Percentiles rank a stretch among this genome's conserved stretches.
These are phyloP conservation scores for Bradypus variegatus DNA, from an alignment of 2,797 vertebrate genomes.

Conservation along the genomic window DNA sequence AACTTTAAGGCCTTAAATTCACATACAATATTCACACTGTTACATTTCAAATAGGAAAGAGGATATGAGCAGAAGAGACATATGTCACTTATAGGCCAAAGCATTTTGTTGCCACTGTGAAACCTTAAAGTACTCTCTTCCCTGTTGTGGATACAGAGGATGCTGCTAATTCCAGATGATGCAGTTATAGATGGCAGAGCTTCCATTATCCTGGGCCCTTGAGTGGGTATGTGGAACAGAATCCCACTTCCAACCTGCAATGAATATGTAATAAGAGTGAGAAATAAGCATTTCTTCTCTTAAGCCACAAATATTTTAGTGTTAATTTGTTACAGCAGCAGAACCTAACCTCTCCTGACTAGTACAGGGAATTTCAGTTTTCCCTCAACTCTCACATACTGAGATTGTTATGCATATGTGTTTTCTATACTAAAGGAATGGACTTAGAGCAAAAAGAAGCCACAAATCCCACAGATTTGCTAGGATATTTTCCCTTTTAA, in stretches of 20 bases:
- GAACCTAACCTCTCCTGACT: not conserved
- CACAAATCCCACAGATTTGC: not conserved
- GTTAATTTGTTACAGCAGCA: not conserved
- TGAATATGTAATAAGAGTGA: not conserved
- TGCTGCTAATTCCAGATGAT: not conserved
- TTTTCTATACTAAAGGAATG: not conserved
- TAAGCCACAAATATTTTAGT: not conserved
- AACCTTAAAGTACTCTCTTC: not conserved
- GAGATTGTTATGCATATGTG: not conserved
- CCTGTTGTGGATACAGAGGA: not conserved
- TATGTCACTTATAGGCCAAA: not conserved
- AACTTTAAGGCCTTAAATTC: too few species aligned
- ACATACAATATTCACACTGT: too few species aligned
- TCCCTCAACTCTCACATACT: not conserved
- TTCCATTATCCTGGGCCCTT: not conserved
- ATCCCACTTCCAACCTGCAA: not conserved
- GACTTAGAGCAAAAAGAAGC: not conserved
- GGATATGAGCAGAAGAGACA: not conserved
- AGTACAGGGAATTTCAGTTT: not conserved
- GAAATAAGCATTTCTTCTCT: not conserved
- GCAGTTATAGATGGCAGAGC: not conserved
- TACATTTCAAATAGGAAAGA: not conserved
- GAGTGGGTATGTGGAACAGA: not conserved
- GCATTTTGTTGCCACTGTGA: not conserved
- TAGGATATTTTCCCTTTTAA: not conserved